These are phyloP conservation scores for Phataginus tetradactyla DNA, from an alignment of 2,797 vertebrate genomes.

Conservation along the genomic window DNA sequence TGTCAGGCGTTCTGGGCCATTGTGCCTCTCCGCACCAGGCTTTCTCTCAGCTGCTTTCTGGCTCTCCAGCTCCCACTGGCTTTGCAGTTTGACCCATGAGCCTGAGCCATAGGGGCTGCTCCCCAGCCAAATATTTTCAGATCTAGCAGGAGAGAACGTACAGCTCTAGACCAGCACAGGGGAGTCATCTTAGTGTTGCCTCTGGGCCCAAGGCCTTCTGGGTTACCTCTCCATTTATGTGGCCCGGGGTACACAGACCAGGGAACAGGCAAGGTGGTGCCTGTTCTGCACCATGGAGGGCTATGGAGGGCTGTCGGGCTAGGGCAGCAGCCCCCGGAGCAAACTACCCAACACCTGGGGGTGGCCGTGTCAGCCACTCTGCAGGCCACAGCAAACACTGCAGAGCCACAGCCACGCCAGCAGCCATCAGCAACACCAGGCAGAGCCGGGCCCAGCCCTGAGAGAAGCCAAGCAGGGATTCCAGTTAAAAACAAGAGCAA, in stretches of 20 bases:
- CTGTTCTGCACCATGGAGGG: background rate
- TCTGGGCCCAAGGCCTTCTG: background rate
- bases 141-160: rapidly evolving
- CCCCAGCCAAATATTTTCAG: background rate
- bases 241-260: background rate
- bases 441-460: background rate
- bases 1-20: background rate
- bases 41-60: background rate
- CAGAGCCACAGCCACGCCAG: background rate
- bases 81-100: background rate
- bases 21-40: rapidly evolving
- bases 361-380: background rate
- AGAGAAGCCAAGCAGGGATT: background rate
- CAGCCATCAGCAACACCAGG: background rate
- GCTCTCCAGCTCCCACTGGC: too few relatives aligned
- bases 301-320: rapidly evolving
- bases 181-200: background rate
- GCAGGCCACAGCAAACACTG: rapidly evolving
- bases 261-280: background rate
- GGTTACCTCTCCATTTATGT: background rate
- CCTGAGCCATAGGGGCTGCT: background rate
- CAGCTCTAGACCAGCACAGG: background rate
- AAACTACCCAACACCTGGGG: background rate
- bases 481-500: background rate
- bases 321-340: background rate